phyloP scores from a whole-genome alignment of 2,113 vertebrate genomes.

The Psittacus erithacus region DNA sequence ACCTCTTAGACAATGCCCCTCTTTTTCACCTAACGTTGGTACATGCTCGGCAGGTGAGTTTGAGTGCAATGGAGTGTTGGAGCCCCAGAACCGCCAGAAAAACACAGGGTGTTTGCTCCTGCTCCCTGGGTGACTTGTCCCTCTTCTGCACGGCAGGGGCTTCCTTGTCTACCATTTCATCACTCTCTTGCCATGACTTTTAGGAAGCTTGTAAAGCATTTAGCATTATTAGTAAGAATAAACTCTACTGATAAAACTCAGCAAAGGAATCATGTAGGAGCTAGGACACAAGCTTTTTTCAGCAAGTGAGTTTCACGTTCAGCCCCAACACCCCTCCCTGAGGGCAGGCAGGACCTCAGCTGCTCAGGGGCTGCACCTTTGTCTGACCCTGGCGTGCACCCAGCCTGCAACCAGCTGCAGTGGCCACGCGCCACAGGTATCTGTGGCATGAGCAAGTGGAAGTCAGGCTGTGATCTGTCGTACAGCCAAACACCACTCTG shows the following conservation, averaged over 20 bases:
- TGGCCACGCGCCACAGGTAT: constrained; percentile 62
- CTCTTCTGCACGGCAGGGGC: too few relatives aligned
- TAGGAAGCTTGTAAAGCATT: constrained; percentile 13
- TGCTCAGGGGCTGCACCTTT: neutral
- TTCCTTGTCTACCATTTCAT: neutral
- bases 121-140: neutral
- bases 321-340: neutral
- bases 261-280: constrained; percentile 7
- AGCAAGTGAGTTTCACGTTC: neutral
- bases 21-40: neutral
- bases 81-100: neutral
- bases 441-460: constrained; percentile 59
- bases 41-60: neutral
- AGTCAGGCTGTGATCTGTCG: neutral
- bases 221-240: constrained; percentile 2
- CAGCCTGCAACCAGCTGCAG: constrained; percentile 12
- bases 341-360: neutral
- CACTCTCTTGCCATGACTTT: neutral
- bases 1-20: neutral
- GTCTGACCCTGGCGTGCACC: constrained; percentile 15
- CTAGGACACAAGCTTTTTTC: neutral
- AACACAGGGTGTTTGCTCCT: neutral
- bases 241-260: constrained; percentile 38
- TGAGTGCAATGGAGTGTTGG: neutral
- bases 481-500: neutral